Percentiles rank a stretch among this genome's conserved stretches.
phyloP scores from a whole-genome alignment of 2,797 vertebrate genomes.

The Eulemur mongoz region DNA sequence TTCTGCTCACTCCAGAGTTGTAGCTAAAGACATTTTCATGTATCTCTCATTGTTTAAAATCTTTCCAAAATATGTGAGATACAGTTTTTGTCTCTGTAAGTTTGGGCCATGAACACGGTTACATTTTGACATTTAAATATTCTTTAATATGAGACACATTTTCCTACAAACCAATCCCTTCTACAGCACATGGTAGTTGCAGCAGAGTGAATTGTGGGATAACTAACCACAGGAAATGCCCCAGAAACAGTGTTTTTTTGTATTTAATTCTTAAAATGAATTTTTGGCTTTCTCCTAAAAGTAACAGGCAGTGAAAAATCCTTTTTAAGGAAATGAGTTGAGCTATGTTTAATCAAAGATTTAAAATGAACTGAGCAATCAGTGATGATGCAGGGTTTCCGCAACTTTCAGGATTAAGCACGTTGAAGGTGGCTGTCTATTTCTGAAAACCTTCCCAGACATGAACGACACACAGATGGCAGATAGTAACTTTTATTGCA shows the following conservation, averaged over 20 bases:
- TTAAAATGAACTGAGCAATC: neutral
- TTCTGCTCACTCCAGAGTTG: neutral
- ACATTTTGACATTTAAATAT: neutral
- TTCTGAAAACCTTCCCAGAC: neutral
- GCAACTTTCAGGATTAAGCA: neutral
- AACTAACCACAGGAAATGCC: neutral
- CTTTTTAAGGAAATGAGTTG: neutral
- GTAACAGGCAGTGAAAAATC: neutral
- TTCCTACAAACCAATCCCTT: neutral
- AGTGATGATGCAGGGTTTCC: neutral
- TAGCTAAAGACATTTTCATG: neutral
- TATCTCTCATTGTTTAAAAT: neutral
- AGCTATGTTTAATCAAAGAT: slow-evolving; percentile 5
- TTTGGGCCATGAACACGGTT: neutral
- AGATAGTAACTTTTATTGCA: neutral
- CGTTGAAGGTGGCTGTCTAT: neutral
- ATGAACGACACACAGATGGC: neutral
- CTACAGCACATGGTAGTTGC: fast-evolving
- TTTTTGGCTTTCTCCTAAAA: neutral
- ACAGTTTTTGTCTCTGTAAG: neutral
- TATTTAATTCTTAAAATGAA: neutral
- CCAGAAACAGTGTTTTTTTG: neutral
- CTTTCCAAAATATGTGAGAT: neutral
- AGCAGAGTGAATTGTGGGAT: neutral
- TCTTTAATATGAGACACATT: neutral